A percentile compares a stretch with the other conserved stretches of the same genome.
These are phyloP conservation scores for Penaeus vannamei DNA, from an alignment of 1,140 invertebrate genomes.

Conservation along the genomic window DNA sequence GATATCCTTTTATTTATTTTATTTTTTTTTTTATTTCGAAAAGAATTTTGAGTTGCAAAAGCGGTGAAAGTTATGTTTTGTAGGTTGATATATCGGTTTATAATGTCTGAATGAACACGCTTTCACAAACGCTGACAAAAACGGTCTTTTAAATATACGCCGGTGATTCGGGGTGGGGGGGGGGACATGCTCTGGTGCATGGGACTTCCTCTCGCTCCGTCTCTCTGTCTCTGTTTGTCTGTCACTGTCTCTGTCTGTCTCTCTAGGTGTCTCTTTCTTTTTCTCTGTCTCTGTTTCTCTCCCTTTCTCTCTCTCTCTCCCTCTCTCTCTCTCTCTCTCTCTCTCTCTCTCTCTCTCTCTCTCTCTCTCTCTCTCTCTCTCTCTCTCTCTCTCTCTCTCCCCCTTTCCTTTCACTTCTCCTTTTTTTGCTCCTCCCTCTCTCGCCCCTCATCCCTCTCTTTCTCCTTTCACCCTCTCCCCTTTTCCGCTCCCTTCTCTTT, in stretches of 20 bases:
- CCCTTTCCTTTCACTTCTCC: slow-evolving; percentile 8
- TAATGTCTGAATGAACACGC: too few relatives aligned
- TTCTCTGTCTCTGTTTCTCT: background rate
- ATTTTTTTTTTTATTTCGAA: too few relatives aligned
- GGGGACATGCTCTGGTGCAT: background rate
- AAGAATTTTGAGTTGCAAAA: too few relatives aligned
- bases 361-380: background rate
- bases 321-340: background rate
- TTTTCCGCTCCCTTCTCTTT: slow-evolving; percentile 12
- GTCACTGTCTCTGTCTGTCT: slow-evolving; percentile 5
- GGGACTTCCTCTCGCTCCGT: background rate
- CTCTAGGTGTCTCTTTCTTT: background rate
- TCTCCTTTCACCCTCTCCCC: slow-evolving; percentile 19
- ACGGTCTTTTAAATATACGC: too few relatives aligned
- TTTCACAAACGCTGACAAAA: too few relatives aligned
- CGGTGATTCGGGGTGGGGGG: background rate
- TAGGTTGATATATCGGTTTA: too few relatives aligned
- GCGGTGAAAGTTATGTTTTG: too few relatives aligned
- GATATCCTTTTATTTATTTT: too few relatives aligned
- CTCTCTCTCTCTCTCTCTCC: slow-evolving; percentile 28
- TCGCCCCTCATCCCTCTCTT: background rate
- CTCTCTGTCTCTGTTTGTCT: slow-evolving; percentile 17
- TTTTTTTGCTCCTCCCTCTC: background rate
- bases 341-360: background rate
- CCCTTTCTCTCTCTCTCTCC: background rate